Conservation (phyloP, 2,113 vertebrate genomes). For the Argyrosomus japonicus region DNA sequence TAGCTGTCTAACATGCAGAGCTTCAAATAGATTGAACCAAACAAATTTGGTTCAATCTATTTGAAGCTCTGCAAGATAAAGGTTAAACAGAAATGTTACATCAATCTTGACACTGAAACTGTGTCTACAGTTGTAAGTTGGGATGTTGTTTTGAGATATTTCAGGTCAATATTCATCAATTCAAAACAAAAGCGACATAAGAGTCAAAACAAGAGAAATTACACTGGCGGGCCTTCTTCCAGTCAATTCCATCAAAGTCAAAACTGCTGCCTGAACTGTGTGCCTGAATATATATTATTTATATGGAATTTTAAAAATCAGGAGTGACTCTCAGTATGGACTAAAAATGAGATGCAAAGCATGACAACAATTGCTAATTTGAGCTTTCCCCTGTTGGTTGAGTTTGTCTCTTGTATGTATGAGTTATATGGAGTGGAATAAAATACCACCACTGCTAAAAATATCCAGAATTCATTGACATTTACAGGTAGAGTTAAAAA, state of each 20-base stretch:
- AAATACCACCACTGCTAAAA: neutral
- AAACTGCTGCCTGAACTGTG: neutral
- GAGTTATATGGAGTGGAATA: neutral
- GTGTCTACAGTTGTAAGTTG: neutral
- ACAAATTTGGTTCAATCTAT: neutral
- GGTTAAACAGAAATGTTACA: neutral
- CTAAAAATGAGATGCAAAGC: neutral
- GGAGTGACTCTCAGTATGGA: neutral
- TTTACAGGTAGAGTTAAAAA: constrained; percentile 45
- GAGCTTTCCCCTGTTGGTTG: neutral
- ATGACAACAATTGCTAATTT: neutral
- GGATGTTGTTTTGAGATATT: neutral
- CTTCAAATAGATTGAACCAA: too few relatives aligned
- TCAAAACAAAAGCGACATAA: neutral
- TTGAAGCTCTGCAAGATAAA: neutral
- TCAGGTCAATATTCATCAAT: neutral
- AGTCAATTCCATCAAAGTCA: neutral
- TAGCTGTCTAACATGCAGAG: neutral
- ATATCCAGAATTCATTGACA: constrained; percentile 29
- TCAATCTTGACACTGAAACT: neutral
- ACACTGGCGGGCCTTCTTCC: neutral
- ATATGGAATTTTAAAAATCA: too few relatives aligned
- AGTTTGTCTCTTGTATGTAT: neutral
- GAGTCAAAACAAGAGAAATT: neutral
- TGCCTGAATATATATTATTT: neutral